These are phyloP conservation scores for Microctonus hyperodae DNA, from an alignment of 2,888 invertebrate genomes.

Conservation along the genomic window DNA sequence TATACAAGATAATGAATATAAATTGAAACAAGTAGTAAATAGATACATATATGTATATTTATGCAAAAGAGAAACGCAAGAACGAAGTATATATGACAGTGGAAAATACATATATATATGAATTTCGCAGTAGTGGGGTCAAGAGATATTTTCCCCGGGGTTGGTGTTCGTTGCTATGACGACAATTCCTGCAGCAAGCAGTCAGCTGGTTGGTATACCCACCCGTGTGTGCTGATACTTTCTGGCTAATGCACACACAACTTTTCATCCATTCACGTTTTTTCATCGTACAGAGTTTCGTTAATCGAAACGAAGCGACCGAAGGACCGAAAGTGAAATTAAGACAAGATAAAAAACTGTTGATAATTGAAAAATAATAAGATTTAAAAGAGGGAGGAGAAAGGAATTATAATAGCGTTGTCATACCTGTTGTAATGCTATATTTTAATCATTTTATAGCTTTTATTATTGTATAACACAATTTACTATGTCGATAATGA, in stretches of 20 bases:
- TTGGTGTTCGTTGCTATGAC: conserved; percentile 57
- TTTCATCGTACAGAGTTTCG: conserved; percentile 40
- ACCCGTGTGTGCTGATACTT: conserved; percentile 33
- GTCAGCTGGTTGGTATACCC: conserved; percentile 59
- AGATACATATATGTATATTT: no score
- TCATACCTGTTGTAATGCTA: no score
- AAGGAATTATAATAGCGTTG: not conserved
- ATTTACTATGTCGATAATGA: conserved; percentile 32
- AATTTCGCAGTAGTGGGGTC: conserved; percentile 53
- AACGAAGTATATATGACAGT: conserved; percentile 17
- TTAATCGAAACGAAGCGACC: conserved; percentile 45
- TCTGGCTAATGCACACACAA: conserved; percentile 27
- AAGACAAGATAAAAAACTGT: conserved; percentile 3
- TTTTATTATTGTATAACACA: conserved; percentile 29
- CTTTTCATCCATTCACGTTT: conserved; percentile 55
- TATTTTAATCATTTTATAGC: no score
- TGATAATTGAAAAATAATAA: not conserved
- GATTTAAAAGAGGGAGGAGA: not conserved
- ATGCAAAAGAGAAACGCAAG: conserved; percentile 22
- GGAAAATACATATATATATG: conserved; percentile 38
- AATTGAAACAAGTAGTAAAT: conserved; percentile 15
- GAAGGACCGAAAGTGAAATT: conserved; percentile 34
- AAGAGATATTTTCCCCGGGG: conserved; percentile 55
- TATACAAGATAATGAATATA: not conserved
- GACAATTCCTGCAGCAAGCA: conserved; percentile 49